Evolutionary conservation across 2,888 invertebrate species (phyloP), one percentile per base, ranked within the genome.

Genomic region (Hydrotaea cyrtoneurina): DNA sequence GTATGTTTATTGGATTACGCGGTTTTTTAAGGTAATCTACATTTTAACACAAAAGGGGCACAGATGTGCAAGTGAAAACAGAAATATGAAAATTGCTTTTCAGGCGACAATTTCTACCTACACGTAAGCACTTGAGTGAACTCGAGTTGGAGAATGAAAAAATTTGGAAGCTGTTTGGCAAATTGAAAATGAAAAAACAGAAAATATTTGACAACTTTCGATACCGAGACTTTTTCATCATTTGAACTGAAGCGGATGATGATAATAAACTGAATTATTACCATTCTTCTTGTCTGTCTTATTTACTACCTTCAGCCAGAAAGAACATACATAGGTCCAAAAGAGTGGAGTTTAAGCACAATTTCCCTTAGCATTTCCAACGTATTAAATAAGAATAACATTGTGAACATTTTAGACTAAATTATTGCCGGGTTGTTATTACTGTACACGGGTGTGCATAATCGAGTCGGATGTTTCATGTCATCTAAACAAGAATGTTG

Each of bases 1-100:
- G 36, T 50, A 21, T 53, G 50, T 72, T 72, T 78, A 72, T 78
- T 78, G 71, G 36, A 78, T 72, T 72, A 78, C 31, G 36, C 50
- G 21, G 23, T 19, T 71, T 62, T 73, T 39, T 39, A n/a, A 71
- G 31, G 31, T 36, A 69, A 77, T 17, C 57, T 36, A 69, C 66
- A 57, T 57, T 64, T 76, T 26, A 8, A 39, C 39, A 39, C 39
- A 39, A 39, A 31, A 39, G 39, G 1, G 55, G 57, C n/a, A 76
- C 50, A 19, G 66, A 36, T 53, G 23, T 13, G 26, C 21, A 43
- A n/a, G 43, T 11, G 43, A 19, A 66, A 19, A 39, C 5, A 19
- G 13, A 66, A 66, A 66, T 36, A 36, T 19, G 43, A 66, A 66
- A 66, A 66, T 21, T 66, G 39, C 13, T 11, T 13, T 39, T 39